Evolutionary conservation across 2,797 vertebrate genomes (phyloP).

Genomic region (Spheniscus humboldti): DNA sequence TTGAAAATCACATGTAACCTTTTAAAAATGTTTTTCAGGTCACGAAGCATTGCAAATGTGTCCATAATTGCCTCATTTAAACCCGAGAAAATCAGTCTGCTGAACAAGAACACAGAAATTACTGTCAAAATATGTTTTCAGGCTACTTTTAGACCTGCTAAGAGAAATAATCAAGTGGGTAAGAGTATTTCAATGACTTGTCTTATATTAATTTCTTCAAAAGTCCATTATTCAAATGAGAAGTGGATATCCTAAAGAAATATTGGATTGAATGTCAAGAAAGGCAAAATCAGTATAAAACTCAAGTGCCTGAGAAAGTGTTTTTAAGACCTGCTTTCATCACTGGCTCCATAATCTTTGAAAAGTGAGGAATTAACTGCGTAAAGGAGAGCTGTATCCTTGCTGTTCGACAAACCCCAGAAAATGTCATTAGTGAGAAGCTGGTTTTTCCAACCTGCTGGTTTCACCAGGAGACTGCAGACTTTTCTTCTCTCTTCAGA

Average conservation of each 20-base stretch:
- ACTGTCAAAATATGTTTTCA: constrained; percentile 81
- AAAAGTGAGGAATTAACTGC: background rate
- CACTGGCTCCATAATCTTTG: background rate
- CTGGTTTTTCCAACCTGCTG: background rate
- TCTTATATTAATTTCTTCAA: background rate
- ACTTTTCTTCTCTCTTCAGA: background rate
- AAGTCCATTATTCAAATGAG: background rate
- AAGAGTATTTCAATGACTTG: constrained; percentile 54
- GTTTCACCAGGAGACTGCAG: background rate
- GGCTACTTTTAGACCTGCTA: constrained; percentile 81
- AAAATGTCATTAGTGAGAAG: background rate
- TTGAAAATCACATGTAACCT: background rate
- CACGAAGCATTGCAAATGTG: constrained; percentile 82
- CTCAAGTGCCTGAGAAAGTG: background rate
- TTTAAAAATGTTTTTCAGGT: constrained; percentile 77
- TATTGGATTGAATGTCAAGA: background rate
- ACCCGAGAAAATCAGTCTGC: constrained; percentile 85
- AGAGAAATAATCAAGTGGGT: constrained; percentile 79
- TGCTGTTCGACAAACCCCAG: background rate
- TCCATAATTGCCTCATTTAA: constrained; percentile 76
- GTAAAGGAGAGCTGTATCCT: background rate
- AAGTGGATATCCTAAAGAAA: background rate
- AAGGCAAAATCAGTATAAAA: background rate
- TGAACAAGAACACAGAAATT: constrained; percentile 81
- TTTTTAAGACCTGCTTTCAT: background rate